phyloP scores from a whole-genome alignment of 2,888 invertebrate genomes.

The Acleris cristana region DNA sequence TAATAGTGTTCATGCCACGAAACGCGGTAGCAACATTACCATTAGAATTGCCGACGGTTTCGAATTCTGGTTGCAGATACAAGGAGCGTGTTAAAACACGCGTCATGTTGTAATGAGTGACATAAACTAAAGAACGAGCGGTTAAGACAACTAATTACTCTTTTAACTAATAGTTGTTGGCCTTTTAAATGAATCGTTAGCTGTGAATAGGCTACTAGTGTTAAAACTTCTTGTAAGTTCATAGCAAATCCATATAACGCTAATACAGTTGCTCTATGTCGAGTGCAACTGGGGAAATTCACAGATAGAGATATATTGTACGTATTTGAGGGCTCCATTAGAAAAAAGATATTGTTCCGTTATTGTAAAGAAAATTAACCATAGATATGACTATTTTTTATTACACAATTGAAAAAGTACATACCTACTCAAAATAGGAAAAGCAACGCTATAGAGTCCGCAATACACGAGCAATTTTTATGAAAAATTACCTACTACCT shows the following conservation, averaged over 20 bases:
- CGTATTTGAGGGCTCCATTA: no score
- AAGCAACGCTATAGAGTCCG: no score
- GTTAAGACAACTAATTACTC: slow-evolving; percentile 5
- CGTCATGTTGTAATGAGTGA: slow-evolving; percentile 27
- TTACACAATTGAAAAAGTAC: no score
- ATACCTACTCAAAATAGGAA: no score
- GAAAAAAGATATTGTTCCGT: no score
- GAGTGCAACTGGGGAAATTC: no score
- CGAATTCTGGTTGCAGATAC: slow-evolving; percentile 13
- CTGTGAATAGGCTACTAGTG: slow-evolving; percentile 14
- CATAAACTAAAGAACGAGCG: slow-evolving; percentile 24
- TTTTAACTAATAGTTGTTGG: slow-evolving; percentile 4
- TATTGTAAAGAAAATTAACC: no score
- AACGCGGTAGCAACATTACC: slow-evolving; percentile 32
- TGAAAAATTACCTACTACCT: no score
- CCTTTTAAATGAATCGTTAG: slow-evolving; percentile 7
- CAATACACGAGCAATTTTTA: no score
- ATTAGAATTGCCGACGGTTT: slow-evolving; percentile 21
- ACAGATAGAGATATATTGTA: no score
- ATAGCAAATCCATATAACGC: neutral
- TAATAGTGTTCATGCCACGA: slow-evolving; percentile 20
- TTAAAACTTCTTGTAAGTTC: neutral
- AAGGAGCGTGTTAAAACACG: slow-evolving; percentile 5
- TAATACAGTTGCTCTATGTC: no score
- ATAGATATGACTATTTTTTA: no score